Conservation (phyloP, 2,888 invertebrate genomes). For the Macrosoma leucophasiata region DNA sequence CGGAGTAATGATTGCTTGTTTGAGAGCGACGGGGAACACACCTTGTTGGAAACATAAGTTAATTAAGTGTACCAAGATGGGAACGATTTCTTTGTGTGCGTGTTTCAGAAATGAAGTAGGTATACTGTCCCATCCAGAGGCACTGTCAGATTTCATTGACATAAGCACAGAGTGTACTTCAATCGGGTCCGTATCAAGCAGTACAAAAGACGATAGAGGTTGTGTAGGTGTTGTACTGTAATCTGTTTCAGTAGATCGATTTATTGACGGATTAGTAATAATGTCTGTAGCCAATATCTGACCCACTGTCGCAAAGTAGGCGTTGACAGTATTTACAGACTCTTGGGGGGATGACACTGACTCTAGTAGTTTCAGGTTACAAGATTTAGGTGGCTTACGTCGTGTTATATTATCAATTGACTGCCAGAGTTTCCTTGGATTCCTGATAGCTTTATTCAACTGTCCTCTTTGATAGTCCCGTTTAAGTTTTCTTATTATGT, state of each 20-base stretch:
- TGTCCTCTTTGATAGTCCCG: slow-evolving; percentile 1
- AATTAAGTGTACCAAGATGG: neutral
- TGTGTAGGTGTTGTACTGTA: neutral
- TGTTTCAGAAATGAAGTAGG: slow-evolving; percentile 1
- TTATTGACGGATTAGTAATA: too few species aligned
- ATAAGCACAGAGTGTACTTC: slow-evolving; percentile 8
- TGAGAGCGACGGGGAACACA: neutral
- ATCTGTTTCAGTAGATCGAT: neutral
- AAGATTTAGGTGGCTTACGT: slow-evolving; percentile 4
- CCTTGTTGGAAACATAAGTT: neutral
- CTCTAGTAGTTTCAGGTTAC: neutral
- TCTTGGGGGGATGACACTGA: too few species aligned
- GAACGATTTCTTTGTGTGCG: neutral
- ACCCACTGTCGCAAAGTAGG: slow-evolving; percentile 4
- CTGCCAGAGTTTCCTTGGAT: slow-evolving; percentile 6
- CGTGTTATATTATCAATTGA: slow-evolving; percentile 7
- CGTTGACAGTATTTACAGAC: slow-evolving; percentile 3
- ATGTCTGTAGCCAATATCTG: neutral
- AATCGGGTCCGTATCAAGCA: slow-evolving; percentile 7
- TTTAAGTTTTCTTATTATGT: slow-evolving; percentile 11
- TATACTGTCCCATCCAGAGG: slow-evolving; percentile 6
- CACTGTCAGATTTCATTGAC: slow-evolving; percentile 2
- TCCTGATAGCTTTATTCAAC: slow-evolving; percentile 1
- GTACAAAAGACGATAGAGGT: slow-evolving; percentile 3
- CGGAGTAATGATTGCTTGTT: slow-evolving; percentile 10